These are phyloP conservation scores for Bujurquina vittata DNA, from an alignment of 2,113 vertebrate genomes.

Conservation along the genomic window DNA sequence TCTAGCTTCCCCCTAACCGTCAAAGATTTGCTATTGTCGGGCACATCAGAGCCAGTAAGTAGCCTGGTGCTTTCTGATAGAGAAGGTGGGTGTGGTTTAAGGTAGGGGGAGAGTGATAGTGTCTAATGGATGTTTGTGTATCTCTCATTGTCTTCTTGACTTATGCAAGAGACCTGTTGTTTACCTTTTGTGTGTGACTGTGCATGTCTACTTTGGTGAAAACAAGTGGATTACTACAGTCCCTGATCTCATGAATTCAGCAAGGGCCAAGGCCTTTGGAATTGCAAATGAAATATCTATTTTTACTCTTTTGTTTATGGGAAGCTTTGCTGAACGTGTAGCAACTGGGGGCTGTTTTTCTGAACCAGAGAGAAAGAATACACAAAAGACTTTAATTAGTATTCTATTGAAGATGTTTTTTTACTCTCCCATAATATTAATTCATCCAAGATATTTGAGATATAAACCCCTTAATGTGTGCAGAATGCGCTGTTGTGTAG, in stretches of 20 bases:
- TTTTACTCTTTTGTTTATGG: conserved; percentile 4
- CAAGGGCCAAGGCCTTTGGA: conserved; percentile 11
- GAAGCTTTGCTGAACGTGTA: neutral
- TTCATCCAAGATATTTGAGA: neutral
- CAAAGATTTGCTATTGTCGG: conserved; percentile 91
- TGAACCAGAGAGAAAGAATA: neutral
- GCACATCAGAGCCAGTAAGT: conserved; percentile 85
- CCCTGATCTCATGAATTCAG: neutral
- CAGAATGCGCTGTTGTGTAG: neutral
- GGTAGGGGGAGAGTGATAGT: neutral
- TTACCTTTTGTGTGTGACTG: conserved; percentile 5
- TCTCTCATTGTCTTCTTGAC: neutral
- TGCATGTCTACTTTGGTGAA: neutral
- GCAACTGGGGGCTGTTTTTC: neutral
- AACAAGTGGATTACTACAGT: conserved; percentile 4
- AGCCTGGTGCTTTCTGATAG: neutral
- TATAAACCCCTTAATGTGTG: neutral
- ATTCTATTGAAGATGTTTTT: neutral
- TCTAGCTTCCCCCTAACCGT: conserved; percentile 83
- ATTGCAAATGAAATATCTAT: conserved; percentile 22
- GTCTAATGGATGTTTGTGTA: neutral
- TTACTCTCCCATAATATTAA: neutral
- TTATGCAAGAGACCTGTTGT: conserved; percentile 4
- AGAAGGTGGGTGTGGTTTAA: neutral
- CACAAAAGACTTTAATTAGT: neutral